Evolutionary conservation across 2,888 invertebrate genomes (phyloP).

Genomic region (Antheraea assamensis): DNA sequence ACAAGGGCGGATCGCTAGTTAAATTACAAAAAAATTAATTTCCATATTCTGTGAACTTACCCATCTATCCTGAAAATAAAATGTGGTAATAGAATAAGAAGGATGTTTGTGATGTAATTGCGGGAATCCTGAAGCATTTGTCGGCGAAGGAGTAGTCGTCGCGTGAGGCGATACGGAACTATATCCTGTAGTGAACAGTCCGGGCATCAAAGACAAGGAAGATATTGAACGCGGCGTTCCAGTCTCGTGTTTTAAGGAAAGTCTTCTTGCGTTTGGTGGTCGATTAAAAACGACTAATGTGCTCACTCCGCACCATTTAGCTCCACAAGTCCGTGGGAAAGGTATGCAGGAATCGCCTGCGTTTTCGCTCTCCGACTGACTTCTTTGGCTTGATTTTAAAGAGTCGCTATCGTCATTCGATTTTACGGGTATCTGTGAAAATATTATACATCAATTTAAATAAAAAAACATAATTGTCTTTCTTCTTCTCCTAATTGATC

Average conservation of each 20-base stretch:
- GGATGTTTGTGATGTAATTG: slow-evolving; percentile 77
- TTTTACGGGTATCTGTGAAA: slow-evolving; percentile 77
- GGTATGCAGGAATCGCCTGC: slow-evolving; percentile 92
- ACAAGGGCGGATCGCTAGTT: no score
- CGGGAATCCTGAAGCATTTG: slow-evolving; percentile 73
- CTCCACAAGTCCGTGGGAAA: slow-evolving; percentile 96
- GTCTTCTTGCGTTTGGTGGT: slow-evolving; percentile 85
- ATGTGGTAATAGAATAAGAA: slow-evolving; percentile 86
- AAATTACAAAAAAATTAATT: neutral
- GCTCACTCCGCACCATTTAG: slow-evolving; percentile 94
- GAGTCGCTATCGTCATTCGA: slow-evolving; percentile 78
- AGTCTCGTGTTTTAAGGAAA: slow-evolving; percentile 86
- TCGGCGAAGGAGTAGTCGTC: slow-evolving; percentile 78
- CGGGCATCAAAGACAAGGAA: slow-evolving; percentile 67
- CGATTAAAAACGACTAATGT: slow-evolving; percentile 93
- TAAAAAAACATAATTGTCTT: no score
- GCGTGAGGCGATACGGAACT: slow-evolving; percentile 75
- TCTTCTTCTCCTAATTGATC: no score
- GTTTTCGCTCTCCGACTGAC: slow-evolving; percentile 76
- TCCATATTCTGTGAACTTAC: slow-evolving; percentile 59
- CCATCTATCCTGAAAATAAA: slow-evolving; percentile 90
- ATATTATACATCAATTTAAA: neutral
- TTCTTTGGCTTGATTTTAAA: slow-evolving; percentile 73
- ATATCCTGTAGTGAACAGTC: slow-evolving; percentile 63
- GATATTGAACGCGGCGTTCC: slow-evolving; percentile 86